Base-by-base conservation (phyloP, 2,797 vertebrate genomes). In the Chelonia mydas region DNA sequence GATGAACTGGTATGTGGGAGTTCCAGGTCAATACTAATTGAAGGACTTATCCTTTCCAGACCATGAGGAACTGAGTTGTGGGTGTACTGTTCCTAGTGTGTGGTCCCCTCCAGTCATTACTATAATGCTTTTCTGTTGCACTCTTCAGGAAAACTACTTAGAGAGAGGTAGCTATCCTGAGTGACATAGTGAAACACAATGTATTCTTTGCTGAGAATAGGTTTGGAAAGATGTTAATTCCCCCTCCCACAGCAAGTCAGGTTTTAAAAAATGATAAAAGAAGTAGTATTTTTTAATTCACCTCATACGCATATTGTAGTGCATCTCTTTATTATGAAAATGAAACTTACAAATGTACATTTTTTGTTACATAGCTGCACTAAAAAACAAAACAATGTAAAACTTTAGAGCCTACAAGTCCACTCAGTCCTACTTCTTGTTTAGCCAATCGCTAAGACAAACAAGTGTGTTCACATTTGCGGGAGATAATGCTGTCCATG, bases 21-120 rank as follows among this genome's bases (percentile, higher is more conserved):
- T 27, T 76, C 12, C 72, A 47, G 95, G 87, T 96, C 86, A 90
- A 89, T 16, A 93, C 21, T 57, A 83, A 91, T 74, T 96, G 86
- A 96, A 97, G 93, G 77, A 61, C 61, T 94, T 47, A 78, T 81
- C 54, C 86, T 94, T 68, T 85, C 47, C 53, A 94, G 87, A 90
- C 90, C 92, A 88, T 91, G 88, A 90, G 47, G 90, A 94, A 95
- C 45, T 87, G 12, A 47, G 21, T 87, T 92, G 68, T 93, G 81
- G 7, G 33, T 95, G 95, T 45, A 45, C 41, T 76, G 11, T 80
- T 94, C 80, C 83, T 10, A 31, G 25, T 49, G 23, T 13, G 5
- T 16, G 37, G 11, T 90, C 65, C 88, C 13, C 78, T 89, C 77
- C 82, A 74, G 54, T 49, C 25, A 51, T 28, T 92, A 55, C 84